Evolutionary conservation across 2,888 invertebrate species (phyloP).

Genomic region (Mystacides longicornis): DNA sequence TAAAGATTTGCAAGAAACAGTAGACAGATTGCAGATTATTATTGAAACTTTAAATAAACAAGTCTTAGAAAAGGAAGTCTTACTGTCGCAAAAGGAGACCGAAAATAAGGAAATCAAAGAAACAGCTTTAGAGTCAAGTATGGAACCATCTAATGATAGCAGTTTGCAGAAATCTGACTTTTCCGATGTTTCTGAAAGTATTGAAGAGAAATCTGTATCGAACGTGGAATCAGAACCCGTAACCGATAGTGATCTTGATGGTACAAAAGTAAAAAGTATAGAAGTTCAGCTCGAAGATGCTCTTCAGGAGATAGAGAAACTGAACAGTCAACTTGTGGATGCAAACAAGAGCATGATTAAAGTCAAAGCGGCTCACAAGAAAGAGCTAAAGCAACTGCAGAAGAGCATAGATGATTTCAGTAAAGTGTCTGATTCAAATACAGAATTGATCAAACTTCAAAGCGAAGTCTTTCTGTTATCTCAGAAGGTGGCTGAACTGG

Average conservation of each 20-base stretch:
- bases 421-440: slow-evolving; percentile 60
- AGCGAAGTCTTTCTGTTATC: slow-evolving; percentile 56
- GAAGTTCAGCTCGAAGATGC: slow-evolving; percentile 43
- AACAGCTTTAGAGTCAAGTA: slow-evolving; percentile 21
- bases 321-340: slow-evolving; percentile 65
- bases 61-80: slow-evolving; percentile 42
- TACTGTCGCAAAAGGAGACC: slow-evolving; percentile 38
- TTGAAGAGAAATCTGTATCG: neutral
- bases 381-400: slow-evolving; percentile 67
- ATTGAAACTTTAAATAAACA: slow-evolving; percentile 46
- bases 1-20: slow-evolving; percentile 29
- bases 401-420: slow-evolving; percentile 63
- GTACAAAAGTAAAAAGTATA: slow-evolving; percentile 31
- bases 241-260: slow-evolving; percentile 19
- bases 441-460: slow-evolving; percentile 57
- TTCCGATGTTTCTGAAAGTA: slow-evolving; percentile 2
- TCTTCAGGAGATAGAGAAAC: slow-evolving; percentile 41
- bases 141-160: slow-evolving; percentile 28
- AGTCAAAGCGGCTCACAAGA: slow-evolving; percentile 62
- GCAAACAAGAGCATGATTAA: slow-evolving; percentile 72
- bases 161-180: slow-evolving; percentile 2
- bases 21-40: slow-evolving; percentile 37
- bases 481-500: slow-evolving; percentile 74
- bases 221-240: neutral
- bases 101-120: slow-evolving; percentile 32